phyloP scores from a whole-genome alignment of 2,113 vertebrate genomes.

The Quiscalus mexicanus region DNA sequence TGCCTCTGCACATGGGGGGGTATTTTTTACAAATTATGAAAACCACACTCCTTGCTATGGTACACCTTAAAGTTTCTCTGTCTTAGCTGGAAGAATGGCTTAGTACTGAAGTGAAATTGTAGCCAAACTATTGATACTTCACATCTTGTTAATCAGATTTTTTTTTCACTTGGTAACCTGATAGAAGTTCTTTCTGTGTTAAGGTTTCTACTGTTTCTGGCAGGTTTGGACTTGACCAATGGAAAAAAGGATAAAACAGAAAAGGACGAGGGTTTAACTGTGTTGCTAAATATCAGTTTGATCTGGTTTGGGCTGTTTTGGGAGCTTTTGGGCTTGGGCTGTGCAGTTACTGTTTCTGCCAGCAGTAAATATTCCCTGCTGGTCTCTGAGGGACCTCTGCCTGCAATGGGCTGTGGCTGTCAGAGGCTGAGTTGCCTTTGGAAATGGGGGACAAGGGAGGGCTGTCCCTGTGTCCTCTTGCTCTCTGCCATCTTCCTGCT shows the following conservation, averaged over 20 bases:
- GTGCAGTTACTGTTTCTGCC: not conserved
- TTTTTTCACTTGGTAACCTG: not conserved
- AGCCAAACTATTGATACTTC: not conserved
- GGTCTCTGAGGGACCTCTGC: not conserved
- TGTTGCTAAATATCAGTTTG: not conserved
- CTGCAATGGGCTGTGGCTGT: not conserved
- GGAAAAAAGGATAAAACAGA: not conserved
- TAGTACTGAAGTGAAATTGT: not conserved
- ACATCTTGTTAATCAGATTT: not conserved
- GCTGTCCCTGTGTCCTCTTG: not conserved
- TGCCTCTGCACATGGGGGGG: fast-evolving
- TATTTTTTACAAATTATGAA: not conserved
- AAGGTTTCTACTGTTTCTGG: not conserved
- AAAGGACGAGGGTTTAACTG: not conserved
- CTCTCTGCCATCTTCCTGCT: not conserved
- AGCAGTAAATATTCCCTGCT: not conserved
- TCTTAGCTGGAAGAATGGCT: not conserved
- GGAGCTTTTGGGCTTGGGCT: not conserved
- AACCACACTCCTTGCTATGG: not conserved
- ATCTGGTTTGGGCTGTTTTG: not conserved
- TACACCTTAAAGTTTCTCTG: not conserved
- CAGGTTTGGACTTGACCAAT: not conserved
- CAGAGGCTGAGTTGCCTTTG: not conserved
- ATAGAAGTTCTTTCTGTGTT: not conserved
- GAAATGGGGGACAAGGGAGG: not conserved